phyloP scores from a whole-genome alignment of 2,797 vertebrate species.

The Chanos chanos region DNA sequence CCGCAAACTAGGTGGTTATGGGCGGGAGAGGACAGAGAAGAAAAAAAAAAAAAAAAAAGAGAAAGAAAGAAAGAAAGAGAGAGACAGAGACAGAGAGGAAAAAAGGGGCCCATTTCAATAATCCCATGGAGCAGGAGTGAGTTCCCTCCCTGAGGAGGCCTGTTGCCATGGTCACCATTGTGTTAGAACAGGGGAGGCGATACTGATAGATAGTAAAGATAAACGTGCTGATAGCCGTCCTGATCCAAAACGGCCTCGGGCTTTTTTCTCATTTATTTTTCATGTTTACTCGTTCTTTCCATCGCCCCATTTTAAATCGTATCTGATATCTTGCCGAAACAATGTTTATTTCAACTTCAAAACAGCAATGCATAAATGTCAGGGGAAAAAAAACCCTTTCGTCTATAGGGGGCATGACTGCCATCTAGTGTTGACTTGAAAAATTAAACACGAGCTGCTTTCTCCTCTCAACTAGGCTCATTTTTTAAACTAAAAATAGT shows the following conservation, averaged over 20 bases:
- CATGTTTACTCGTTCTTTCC: background rate
- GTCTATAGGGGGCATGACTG: background rate
- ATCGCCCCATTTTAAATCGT: background rate
- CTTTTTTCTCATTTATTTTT: conserved; percentile 33
- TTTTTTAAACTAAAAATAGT: no score
- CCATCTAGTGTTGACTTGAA: conserved; percentile 20
- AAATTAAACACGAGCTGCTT: background rate
- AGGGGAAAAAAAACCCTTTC: background rate
- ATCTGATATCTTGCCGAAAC: background rate
- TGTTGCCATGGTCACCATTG: conserved; percentile 75
- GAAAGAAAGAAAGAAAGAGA: background rate
- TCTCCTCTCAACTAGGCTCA: no score
- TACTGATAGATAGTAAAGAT: conserved; percentile 51
- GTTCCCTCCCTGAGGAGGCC: conserved; percentile 59
- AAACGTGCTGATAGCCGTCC: conserved; percentile 47
- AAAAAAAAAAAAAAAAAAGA: background rate
- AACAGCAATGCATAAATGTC: background rate
- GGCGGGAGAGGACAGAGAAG: background rate
- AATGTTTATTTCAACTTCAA: background rate
- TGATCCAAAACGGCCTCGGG: conserved; percentile 39
- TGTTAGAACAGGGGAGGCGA: conserved; percentile 57
- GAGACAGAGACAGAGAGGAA: background rate
- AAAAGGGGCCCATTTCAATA: background rate
- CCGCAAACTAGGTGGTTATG: no score
- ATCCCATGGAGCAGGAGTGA: conserved; percentile 55